Base-by-base conservation (phyloP, 2,888 invertebrate genomes). In the Tillus elongatus region DNA sequence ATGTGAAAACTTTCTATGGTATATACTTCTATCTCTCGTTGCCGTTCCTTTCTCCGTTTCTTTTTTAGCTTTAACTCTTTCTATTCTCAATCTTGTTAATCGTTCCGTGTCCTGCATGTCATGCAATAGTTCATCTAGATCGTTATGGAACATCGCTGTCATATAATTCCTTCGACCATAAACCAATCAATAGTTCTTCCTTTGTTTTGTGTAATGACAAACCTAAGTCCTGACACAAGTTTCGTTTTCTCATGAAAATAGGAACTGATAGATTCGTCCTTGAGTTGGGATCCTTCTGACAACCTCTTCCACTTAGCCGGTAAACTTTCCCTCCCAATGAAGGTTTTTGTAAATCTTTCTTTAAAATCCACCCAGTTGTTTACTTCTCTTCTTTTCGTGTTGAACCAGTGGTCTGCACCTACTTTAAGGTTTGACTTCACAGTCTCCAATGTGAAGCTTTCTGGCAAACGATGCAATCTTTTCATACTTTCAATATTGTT, bases 181-280 rank as follows among this genome's bases (percentile, higher is more conserved):
- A 33, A 26, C 33, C 33, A 26, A 14, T 24, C 10, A 33, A 13
- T n/a, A 33, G 10, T 13, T 33, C 24, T 19, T 33, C 26, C 13
- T 33, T 33, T 10, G 26, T 26, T 26, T 33, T n/a, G 3, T 19
- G 3, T 13, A 33, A 33, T 12, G 13, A 19, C 26, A 26, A 33
- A 26, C 14, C 12, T 33, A 26, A 24, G 15, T 32, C 14, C 11
- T 26, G 19, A 13, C 26, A 33, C 13, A 26, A 13, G 13, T 13
- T 13, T 13, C 19, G n/a, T 26, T 33, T 33, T n/a, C 13, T 33
- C 26, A 33, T 33, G 33, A 24, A 33, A 33, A 33, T 24, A 33
- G n/a, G 19, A 19, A 24, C 13, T 12, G 13, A 33, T 13, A 33
- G n/a, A 24, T 33, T 24, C 33, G 19, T 13, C 13, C 13, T 12